phyloP scores from a whole-genome alignment of 2,797 vertebrate genomes.

The Dicrostonyx torquatus region DNA sequence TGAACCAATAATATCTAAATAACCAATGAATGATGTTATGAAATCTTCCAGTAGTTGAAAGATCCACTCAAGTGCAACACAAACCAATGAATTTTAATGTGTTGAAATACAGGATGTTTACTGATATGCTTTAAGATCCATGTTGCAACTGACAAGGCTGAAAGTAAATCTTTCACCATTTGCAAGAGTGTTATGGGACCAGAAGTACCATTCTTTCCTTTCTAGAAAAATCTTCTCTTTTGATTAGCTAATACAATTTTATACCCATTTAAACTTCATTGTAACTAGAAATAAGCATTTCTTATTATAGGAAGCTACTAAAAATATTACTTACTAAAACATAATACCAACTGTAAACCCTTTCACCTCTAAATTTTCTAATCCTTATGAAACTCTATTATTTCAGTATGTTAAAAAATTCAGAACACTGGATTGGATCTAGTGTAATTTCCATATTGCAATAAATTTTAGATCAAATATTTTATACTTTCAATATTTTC shows the following conservation, averaged over 20 bases:
- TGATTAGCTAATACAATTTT: neutral
- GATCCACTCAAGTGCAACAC: neutral
- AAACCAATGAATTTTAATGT: neutral
- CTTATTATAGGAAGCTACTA: neutral
- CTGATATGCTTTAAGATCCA: neutral
- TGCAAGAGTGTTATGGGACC: neutral
- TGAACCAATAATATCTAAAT: neutral
- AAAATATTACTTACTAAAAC: neutral
- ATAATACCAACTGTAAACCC: neutral
- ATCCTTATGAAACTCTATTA: neutral
- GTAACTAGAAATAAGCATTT: neutral
- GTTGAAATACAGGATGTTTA: neutral
- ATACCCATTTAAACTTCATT: neutral
- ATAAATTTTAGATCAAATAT: neutral
- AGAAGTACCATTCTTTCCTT: neutral
- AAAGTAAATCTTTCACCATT: neutral
- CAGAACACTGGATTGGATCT: neutral
- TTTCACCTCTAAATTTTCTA: neutral
- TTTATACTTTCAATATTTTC: neutral
- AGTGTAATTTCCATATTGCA: neutral
- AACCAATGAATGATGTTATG: neutral
- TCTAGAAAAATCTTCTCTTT: neutral
- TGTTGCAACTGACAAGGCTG: too few species aligned
- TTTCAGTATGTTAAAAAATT: neutral
- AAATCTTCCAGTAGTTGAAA: neutral